A percentile compares a stretch with the other conserved stretches of the same genome.
phyloP scores from a whole-genome alignment of 2,888 invertebrate species.

The Parnassius glacialis region DNA sequence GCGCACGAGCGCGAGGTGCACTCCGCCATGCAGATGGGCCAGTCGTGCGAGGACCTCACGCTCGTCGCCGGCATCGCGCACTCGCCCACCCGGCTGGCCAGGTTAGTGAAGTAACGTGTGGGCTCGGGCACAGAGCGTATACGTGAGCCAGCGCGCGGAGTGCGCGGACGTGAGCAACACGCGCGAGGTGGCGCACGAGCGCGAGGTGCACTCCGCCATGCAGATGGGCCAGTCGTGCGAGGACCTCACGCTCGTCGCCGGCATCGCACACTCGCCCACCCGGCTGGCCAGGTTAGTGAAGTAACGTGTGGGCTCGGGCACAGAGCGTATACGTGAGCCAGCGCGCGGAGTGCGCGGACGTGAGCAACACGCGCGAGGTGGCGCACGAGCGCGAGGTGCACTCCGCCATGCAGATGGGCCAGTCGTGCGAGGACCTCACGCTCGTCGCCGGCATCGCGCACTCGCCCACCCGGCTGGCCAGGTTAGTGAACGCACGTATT shows the following conservation, averaged over 20 bases:
- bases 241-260: slow-evolving; percentile 86
- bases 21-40: slow-evolving; percentile 95
- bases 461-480: slow-evolving; percentile 77
- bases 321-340: slow-evolving; percentile 88
- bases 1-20: slow-evolving; percentile 96
- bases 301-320: neutral
- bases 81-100: slow-evolving; percentile 77
- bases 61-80: slow-evolving; percentile 77
- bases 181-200: slow-evolving; percentile 94
- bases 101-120: slow-evolving; percentile 42
- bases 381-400: slow-evolving; percentile 96
- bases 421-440: slow-evolving; percentile 95
- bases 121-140: slow-evolving; percentile 61
- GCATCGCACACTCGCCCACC: slow-evolving; percentile 79
- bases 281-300: slow-evolving; percentile 61
- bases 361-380: slow-evolving; percentile 90
- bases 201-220: slow-evolving; percentile 94
- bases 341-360: slow-evolving; percentile 91
- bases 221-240: slow-evolving; percentile 98
- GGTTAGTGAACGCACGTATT: slow-evolving; percentile 42
- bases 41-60: slow-evolving; percentile 95
- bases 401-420: slow-evolving; percentile 95
- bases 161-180: slow-evolving; percentile 90
- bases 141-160: slow-evolving; percentile 93
- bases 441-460: slow-evolving; percentile 77